Percentiles rank a stretch among this genome's conserved stretches.
Conservation (phyloP, 2,888 invertebrate genomes). For the Drosophila testacea region DNA sequence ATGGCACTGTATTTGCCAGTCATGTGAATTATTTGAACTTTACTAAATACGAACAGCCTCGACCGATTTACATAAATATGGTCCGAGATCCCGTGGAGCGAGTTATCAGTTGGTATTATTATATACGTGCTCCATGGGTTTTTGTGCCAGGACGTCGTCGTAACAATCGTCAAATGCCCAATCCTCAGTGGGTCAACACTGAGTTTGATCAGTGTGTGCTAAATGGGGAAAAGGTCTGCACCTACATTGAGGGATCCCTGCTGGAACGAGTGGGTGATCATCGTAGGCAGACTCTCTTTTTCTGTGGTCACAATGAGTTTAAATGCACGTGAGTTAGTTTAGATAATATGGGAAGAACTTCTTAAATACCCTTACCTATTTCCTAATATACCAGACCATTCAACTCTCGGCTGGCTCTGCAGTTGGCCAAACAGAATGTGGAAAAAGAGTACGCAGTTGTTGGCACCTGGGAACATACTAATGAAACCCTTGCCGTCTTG, state of each 20-base stretch:
- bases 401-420: constrained; percentile 92
- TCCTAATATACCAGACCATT: constrained; percentile 88
- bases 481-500: constrained; percentile 93
- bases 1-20: constrained; percentile 76
- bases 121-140: constrained; percentile 95
- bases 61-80: constrained; percentile 95
- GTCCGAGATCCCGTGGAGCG: constrained; percentile 96
- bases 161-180: constrained; percentile 87
- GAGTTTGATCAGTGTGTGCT: constrained; percentile 95
- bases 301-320: constrained; percentile 93
- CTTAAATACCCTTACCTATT: neutral
- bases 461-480: constrained; percentile 94
- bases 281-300: constrained; percentile 93
- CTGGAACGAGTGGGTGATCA: constrained; percentile 94
- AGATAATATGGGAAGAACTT: neutral
- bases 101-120: constrained; percentile 96
- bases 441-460: constrained; percentile 95
- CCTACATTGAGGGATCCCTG: constrained; percentile 92
- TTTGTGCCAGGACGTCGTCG: constrained; percentile 93
- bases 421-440: constrained; percentile 93
- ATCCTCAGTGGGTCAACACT: constrained; percentile 94
- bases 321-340: constrained; percentile 90
- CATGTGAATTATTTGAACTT: constrained; percentile 84
- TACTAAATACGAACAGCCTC: constrained; percentile 88
- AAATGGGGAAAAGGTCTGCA: constrained; percentile 92